phyloP scores from a whole-genome alignment of 2,113 vertebrate species.

The Pluvialis apricaria region DNA sequence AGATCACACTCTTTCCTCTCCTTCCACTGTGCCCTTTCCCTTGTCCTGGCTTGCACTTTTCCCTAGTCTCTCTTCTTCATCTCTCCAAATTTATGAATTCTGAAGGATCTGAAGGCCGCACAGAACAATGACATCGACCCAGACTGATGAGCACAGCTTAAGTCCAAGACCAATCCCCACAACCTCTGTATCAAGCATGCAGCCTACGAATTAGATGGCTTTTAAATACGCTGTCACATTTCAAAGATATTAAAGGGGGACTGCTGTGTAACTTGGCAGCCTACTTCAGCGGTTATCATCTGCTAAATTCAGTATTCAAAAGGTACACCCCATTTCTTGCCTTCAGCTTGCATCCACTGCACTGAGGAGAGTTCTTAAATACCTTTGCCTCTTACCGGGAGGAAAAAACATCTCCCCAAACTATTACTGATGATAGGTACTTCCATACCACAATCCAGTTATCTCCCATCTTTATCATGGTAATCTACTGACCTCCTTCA shows the following conservation, averaged over 20 bases:
- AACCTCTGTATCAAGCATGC: background rate
- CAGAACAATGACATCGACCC: background rate
- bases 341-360: background rate
- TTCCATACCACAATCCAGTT: background rate
- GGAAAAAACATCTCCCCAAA: background rate
- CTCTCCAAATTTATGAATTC: background rate
- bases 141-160: background rate
- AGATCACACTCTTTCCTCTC: background rate
- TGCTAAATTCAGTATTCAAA: background rate
- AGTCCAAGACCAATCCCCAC: background rate
- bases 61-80: background rate
- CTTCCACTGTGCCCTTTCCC: background rate
- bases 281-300: background rate
- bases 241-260: background rate
- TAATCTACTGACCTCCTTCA: background rate
- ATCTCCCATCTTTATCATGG: background rate
- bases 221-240: background rate
- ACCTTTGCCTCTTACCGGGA: background rate
- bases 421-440: background rate
- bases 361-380: background rate
- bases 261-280: background rate
- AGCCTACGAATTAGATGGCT: background rate
- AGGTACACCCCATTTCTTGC: background rate
- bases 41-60: background rate
- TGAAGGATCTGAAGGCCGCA: background rate